Conservation (phyloP, 1,140 invertebrate genomes). For the Ceratosolen solmsi region DNA sequence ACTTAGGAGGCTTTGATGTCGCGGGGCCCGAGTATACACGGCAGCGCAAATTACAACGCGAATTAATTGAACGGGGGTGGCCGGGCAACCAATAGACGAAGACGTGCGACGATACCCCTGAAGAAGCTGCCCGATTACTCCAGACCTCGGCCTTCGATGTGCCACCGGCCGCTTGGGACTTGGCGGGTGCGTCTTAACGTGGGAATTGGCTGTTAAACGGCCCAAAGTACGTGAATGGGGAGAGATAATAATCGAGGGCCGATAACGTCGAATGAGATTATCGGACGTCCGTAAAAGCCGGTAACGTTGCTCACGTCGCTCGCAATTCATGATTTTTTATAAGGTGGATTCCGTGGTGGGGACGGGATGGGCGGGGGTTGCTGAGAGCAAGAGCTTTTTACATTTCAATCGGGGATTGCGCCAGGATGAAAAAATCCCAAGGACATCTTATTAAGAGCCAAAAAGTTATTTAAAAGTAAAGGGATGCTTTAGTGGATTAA, state of each 20-base stretch:
- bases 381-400: no score
- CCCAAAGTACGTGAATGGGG: not conserved
- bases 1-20: slow-evolving; percentile 12
- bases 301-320: not conserved
- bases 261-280: not conserved
- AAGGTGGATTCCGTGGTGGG: no score
- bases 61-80: slow-evolving; percentile 12
- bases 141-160: not conserved
- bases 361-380: no score
- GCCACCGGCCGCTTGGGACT: not conserved
- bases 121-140: not conserved
- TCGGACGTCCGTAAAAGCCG: not conserved
- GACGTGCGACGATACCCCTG: not conserved
- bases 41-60: slow-evolving; percentile 14
- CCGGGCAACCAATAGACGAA: not conserved
- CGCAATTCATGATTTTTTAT: no score
- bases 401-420: no score
- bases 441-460: no score
- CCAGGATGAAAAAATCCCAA: no score
- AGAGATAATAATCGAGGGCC: not conserved
- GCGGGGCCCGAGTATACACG: not conserved
- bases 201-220: not conserved
- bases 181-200: not conserved
- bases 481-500: no score
- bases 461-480: no score